These are phyloP conservation scores for Hirundo rustica DNA, from an alignment of 2,797 vertebrate species.

Conservation along the genomic window DNA sequence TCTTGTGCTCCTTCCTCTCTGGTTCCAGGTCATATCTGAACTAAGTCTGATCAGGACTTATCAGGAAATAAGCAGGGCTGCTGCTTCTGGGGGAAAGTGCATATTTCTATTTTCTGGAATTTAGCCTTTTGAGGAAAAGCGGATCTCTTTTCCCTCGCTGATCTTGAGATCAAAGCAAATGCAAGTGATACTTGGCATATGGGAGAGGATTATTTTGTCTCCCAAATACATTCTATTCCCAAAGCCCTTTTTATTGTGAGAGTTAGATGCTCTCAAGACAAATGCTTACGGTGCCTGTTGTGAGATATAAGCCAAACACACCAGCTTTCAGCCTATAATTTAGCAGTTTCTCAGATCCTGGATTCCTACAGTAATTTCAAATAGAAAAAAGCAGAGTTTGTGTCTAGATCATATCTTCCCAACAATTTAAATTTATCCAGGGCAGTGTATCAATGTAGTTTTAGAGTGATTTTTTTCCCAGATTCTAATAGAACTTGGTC, in stretches of 20 bases:
- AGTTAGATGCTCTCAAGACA: not conserved
- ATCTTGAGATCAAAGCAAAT: not conserved
- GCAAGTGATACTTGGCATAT: not conserved
- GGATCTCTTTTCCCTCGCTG: not conserved
- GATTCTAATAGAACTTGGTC: not conserved
- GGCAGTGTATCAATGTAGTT: not conserved
- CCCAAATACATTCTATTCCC: not conserved
- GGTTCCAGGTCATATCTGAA: not conserved
- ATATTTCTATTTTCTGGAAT: not conserved
- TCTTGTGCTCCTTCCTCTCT: not conserved
- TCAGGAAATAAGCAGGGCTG: not conserved
- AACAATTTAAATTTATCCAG: not conserved
- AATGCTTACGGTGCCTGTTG: not conserved
- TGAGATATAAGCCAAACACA: slow-evolving; percentile 9
- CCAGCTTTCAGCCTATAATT: not conserved
- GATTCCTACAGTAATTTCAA: not conserved
- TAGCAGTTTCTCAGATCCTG: not conserved
- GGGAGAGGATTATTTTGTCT: not conserved
- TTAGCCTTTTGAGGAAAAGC: not conserved
- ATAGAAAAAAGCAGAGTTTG: not conserved
- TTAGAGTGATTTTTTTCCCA: not conserved
- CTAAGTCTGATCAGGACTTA: not conserved
- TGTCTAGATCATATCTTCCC: not conserved
- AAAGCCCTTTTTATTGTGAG: not conserved
- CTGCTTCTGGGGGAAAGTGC: not conserved